Evolutionary conservation across 2,888 invertebrate species (phyloP).

Genomic region (Drosophila mimetica): DNA sequence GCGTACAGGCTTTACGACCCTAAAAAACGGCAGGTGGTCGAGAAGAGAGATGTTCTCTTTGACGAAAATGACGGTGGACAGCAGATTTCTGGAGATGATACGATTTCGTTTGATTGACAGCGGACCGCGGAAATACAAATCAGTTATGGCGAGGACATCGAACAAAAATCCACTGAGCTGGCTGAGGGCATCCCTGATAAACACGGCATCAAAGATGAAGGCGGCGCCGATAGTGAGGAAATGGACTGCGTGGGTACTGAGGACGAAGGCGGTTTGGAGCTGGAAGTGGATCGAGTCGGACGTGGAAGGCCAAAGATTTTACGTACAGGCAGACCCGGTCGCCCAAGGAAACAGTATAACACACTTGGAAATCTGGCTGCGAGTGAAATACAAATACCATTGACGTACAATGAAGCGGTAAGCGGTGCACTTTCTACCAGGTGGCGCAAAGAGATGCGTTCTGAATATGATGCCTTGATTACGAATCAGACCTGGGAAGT

Average conservation of each 20-base stretch:
- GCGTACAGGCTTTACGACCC: neutral
- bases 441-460: too few species aligned
- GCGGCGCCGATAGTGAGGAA: neutral
- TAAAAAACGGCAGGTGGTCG: neutral
- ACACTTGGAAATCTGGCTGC: too few species aligned
- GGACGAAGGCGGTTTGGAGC: neutral
- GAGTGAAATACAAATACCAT: too few species aligned
- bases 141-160: too few species aligned
- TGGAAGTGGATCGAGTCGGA: too few species aligned
- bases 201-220: neutral
- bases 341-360: neutral
- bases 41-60: too few species aligned
- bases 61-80: neutral
- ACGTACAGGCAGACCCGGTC: neutral
- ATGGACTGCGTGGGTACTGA: neutral
- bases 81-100: neutral
- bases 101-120: neutral
- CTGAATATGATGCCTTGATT: neutral
- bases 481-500: neutral
- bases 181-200: neutral
- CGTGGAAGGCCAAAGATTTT: slow-evolving; percentile 1
- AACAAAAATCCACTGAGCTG: neutral
- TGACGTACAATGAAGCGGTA: too few species aligned
- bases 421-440: too few species aligned
- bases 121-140: neutral